These are phyloP conservation scores for Sarcophaga subvicina DNA, from an alignment of 2,888 invertebrate genomes.

Conservation along the genomic window DNA sequence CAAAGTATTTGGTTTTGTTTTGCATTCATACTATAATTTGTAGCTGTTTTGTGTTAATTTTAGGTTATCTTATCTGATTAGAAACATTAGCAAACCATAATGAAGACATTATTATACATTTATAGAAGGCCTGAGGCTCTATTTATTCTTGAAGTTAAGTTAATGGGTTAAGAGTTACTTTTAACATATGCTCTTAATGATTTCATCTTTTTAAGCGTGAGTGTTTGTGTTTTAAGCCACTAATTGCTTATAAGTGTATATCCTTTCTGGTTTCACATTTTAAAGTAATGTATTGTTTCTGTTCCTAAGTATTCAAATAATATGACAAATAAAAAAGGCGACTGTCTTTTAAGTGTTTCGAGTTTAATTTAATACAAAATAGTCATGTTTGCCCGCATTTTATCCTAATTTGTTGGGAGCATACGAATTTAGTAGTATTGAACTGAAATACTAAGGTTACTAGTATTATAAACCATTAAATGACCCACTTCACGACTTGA, in stretches of 20 bases:
- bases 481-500: too few species aligned
- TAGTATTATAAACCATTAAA: too few species aligned
- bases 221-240: conserved; percentile 32
- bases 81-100: conserved; percentile 61
- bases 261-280: not conserved
- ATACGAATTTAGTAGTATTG: not conserved
- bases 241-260: conserved; percentile 62
- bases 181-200: conserved; percentile 21
- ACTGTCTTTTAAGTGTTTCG: conserved; percentile 35
- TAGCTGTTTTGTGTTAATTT: conserved; percentile 7
- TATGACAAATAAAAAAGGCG: not conserved
- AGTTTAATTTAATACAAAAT: not conserved
- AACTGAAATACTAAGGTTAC: not conserved
- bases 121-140: conserved; percentile 31
- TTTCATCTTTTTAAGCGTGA: not conserved
- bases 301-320: conserved; percentile 38
- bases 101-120: conserved; percentile 63
- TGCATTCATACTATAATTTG: not conserved
- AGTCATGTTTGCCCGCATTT: not conserved
- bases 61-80: conserved; percentile 59
- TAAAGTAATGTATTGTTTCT: not conserved
- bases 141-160: conserved; percentile 43
- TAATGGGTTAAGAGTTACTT: conserved; percentile 45
- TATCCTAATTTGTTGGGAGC: not conserved
- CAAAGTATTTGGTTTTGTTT: conserved; percentile 36